phyloP scores from a whole-genome alignment of 2,113 vertebrate species.

The Rhombomys opimus region DNA sequence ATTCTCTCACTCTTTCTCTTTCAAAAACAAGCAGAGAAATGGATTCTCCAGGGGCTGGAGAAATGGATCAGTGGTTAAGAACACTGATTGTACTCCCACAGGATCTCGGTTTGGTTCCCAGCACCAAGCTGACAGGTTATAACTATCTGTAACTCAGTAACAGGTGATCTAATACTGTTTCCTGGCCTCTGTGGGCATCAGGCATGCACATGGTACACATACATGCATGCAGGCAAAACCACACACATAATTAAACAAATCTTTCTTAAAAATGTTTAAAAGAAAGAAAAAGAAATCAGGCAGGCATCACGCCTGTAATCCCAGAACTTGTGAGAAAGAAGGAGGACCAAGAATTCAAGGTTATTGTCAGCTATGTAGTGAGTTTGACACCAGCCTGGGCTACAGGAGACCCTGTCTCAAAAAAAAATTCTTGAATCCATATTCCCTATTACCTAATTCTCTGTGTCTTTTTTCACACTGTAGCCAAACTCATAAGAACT shows the following conservation, averaged over 20 bases:
- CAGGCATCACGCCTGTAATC: not conserved
- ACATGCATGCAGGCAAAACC: not conserved
- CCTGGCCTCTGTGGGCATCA: not conserved
- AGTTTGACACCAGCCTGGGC: not conserved
- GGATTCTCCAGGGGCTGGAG: not conserved
- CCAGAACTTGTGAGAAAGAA: not conserved
- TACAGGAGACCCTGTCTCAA: not conserved
- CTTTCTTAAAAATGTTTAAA: not conserved
- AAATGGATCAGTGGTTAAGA: not conserved
- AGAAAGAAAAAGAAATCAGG: not conserved
- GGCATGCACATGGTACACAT: not conserved
- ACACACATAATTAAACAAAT: not conserved
- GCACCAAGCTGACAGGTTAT: not conserved
- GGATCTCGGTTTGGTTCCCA: not conserved
- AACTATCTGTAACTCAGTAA: not conserved
- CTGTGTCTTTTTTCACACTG: conserved; percentile 28
- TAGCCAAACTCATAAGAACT: conserved; percentile 24
- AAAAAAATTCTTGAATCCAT: not conserved
- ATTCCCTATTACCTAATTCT: not conserved
- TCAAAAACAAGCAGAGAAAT: not conserved
- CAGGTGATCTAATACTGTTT: not conserved
- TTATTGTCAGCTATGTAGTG: not conserved
- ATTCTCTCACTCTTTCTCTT: not conserved
- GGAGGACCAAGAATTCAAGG: not conserved
- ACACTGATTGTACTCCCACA: not conserved